These are phyloP conservation scores for Fulmarus glacialis DNA, from an alignment of 2,113 vertebrate species.

Conservation along the genomic window DNA sequence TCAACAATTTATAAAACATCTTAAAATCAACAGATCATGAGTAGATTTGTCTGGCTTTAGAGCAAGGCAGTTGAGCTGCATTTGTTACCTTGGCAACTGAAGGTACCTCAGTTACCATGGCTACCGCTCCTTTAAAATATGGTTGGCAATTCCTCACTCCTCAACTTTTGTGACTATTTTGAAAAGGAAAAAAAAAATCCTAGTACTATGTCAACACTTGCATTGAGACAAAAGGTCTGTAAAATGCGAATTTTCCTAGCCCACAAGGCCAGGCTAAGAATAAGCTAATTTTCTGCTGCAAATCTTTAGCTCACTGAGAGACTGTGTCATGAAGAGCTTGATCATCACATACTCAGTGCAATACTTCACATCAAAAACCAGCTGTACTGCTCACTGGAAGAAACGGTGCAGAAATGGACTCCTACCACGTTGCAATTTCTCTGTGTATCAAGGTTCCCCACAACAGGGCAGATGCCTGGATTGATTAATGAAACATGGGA, in stretches of 20 bases:
- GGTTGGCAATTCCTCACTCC: constrained; percentile 51
- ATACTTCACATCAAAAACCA: background rate
- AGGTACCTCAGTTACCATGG: constrained; percentile 73
- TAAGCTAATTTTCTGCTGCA: background rate
- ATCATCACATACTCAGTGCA: background rate
- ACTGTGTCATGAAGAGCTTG: background rate
- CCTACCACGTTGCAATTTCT: background rate
- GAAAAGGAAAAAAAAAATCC: background rate
- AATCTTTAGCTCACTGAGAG: background rate
- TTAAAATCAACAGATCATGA: constrained; percentile 75
- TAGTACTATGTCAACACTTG: background rate
- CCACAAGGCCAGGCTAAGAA: background rate
- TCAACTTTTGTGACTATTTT: constrained; percentile 59
- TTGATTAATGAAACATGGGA: background rate
- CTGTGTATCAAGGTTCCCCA: background rate
- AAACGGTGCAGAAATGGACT: background rate
- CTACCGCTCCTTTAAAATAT: constrained; percentile 69
- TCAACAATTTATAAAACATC: constrained; percentile 68
- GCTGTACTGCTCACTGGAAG: background rate
- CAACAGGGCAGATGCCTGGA: background rate
- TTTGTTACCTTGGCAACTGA: constrained; percentile 76
- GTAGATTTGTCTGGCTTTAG: constrained; percentile 76
- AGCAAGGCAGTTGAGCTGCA: constrained; percentile 67
- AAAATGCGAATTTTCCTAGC: background rate
- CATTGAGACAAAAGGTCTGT: background rate